Evolutionary conservation across 2,888 invertebrate genomes (phyloP), one percentile per base, ranked within the genome.

Genomic region (Clistopyga incitator): DNA sequence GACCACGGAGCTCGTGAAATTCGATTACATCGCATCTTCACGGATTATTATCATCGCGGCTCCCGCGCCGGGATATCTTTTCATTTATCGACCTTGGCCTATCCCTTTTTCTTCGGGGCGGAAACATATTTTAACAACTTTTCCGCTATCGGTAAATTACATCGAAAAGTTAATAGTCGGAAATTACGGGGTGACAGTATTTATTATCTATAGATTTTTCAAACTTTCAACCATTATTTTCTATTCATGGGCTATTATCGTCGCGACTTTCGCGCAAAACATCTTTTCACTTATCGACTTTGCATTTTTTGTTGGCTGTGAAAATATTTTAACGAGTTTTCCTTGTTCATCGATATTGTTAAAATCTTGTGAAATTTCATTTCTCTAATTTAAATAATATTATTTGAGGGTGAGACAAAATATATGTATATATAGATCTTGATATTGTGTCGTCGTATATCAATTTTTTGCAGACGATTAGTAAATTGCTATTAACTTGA

Each of bases 11-110:
- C 47, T 61, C 38, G 61, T 50, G 42, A 64, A 64, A 74, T 59
- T 72, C 47, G 72, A 72, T 59, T 59, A 61, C 72, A 61, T 59
- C 47, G 72, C 72, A 72, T 72, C 72, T 72, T 59, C 59, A 72
- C 25, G 72, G 47, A 72, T 72, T 72, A 67, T 67, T 67, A 67
- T 67, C 47, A 47, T 67, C 15, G 20, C 11, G 13, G 20, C 20
- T 64, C 18, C 34, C 13, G 23, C n/a, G 2, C 23, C 56, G 3
- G 10, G 20, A 42, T 64, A 38, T 64, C 64, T 38, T 20, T 64
- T 64, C 18, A 38, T 38, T 64, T 38, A 64, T 64, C 64, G 38
- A 38, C 64, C 64, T 64, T 64, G 64, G 64, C 18, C 11, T 61
- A 34, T n/a, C 29, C 29, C n/a, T 15, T 29, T 56, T 56, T 4